Evolutionary conservation across 2,113 vertebrate species (phyloP), one percentile per base, ranked within the genome.

Genomic region (Pagrus major): DNA sequence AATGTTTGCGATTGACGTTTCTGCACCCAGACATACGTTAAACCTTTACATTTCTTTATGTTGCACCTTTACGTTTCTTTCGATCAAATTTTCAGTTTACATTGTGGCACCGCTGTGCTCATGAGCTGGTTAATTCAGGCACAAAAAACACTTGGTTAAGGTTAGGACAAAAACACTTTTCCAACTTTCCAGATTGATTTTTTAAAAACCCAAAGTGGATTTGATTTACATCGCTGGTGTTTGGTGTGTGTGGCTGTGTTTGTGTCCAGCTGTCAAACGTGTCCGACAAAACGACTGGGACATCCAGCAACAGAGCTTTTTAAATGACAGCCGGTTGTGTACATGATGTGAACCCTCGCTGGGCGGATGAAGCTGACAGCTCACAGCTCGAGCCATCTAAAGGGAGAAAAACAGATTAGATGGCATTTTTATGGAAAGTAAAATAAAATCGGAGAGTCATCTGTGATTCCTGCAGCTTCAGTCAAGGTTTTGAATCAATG

Each of bases 221-320:
- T 47, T 64, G 27, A 52, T 64, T 71, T 37, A 15, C 47, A 6
- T 9, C n/a, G 41, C 46, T 46, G 52, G 23, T 31, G 31, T 31
- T 71, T 33, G 66, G 1, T 41, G 54, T 42, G 54, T 42, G 23
- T 39, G 61, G 31, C 44, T 63, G 31, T 25, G 46, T 71, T 44
- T 29, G 39, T 75, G 27, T 44, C 7, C 54, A 0, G 54, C 68
- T 65, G 85, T 73, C 81, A 37, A n/a, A 49, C 23, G 10, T 47
- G 27, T 80, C 25, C 71, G 78, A 65, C 76, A 68, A 46, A 80
- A 44, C 67, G 14, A 61, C 68, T 55, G 78, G 33, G 9, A 63
- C 35, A 16, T 4, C 16, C 52, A 54, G 47, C 64, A 33, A 18
- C 46, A 1, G 39, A 54, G 66, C 59, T 56, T 44, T n/a, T 61